These are phyloP conservation scores for Odiellus spinosus DNA, from an alignment of 2,888 invertebrate genomes.

Conservation along the genomic window DNA sequence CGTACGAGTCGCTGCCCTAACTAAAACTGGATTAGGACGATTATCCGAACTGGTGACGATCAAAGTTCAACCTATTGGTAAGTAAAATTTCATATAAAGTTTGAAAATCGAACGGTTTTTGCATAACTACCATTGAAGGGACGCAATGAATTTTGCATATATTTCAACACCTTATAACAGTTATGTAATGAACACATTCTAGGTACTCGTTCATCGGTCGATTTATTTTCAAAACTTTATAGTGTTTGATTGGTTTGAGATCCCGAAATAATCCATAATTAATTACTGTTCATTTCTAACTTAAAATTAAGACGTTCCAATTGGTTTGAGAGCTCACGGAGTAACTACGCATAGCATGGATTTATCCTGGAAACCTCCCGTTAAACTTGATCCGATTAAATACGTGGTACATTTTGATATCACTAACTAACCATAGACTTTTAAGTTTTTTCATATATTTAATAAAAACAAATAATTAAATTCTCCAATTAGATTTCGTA, in stretches of 20 bases:
- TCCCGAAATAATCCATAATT: too few relatives aligned
- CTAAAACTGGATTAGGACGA: slow-evolving; percentile 58
- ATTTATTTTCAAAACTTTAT: too few relatives aligned
- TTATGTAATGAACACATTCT: too few relatives aligned
- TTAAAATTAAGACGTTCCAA: slow-evolving; percentile 66
- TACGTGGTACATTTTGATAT: slow-evolving; percentile 43
- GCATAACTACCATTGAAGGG: too few relatives aligned
- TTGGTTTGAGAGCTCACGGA: slow-evolving; percentile 70
- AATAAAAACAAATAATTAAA: too few relatives aligned
- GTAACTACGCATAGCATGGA: slow-evolving; percentile 89
- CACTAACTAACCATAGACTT: not conserved
- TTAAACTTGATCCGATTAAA: slow-evolving; percentile 68
- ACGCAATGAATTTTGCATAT: too few relatives aligned
- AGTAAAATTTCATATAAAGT: too few relatives aligned
- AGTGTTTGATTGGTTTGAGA: too few relatives aligned
- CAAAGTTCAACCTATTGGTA: slow-evolving; percentile 18
- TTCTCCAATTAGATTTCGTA: slow-evolving; percentile 45
- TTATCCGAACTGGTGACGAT: slow-evolving; percentile 72
- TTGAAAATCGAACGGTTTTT: too few relatives aligned
- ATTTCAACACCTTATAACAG: too few relatives aligned
- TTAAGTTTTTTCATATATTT: not conserved
- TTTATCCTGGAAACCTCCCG: slow-evolving; percentile 75
- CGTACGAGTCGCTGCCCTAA: slow-evolving; percentile 70
- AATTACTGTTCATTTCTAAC: too few relatives aligned
- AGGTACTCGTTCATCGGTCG: too few relatives aligned